Conservation (phyloP, 2,888 invertebrate genomes). For the Clostera curtula region DNA sequence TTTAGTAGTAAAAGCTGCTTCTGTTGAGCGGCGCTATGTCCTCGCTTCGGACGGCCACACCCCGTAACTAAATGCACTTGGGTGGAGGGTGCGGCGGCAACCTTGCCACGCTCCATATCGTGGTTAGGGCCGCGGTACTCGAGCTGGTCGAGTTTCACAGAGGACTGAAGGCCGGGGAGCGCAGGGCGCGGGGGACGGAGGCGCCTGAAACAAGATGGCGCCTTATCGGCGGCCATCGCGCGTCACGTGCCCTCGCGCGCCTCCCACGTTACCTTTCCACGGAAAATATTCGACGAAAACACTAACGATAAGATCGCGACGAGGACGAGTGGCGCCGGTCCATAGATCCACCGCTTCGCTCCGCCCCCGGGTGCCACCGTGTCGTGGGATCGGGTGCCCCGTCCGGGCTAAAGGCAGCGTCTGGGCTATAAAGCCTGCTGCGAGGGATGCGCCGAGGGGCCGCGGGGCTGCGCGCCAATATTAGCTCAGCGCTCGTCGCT, state of each 20-base stretch:
- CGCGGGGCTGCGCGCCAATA: conserved; percentile 39
- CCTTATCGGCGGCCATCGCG: conserved; percentile 43
- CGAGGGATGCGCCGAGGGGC: conserved; percentile 9
- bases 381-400: conserved; percentile 49
- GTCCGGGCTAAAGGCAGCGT: conserved; percentile 7
- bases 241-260: conserved; percentile 39
- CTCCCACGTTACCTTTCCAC: conserved; percentile 57
- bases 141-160: conserved; percentile 25
- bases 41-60: too few relatives aligned
- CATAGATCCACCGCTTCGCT: conserved; percentile 27
- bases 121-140: too few relatives aligned
- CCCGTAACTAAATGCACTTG: too few relatives aligned
- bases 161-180: conserved; percentile 15
- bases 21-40: too few relatives aligned
- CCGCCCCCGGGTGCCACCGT: conserved; percentile 16
- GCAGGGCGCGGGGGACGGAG: conserved; percentile 9
- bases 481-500: conserved; percentile 40
- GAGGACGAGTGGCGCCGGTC: conserved; percentile 62
- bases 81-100: too few relatives aligned
- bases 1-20: too few relatives aligned
- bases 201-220: conserved; percentile 61
- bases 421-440: conserved; percentile 10
- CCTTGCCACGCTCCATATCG: too few relatives aligned
- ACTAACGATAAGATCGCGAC: conserved; percentile 65
- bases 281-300: conserved; percentile 64